Evolutionary conservation across 2,113 vertebrate species (phyloP).

Genomic region (Gopherus flavomarginatus): DNA sequence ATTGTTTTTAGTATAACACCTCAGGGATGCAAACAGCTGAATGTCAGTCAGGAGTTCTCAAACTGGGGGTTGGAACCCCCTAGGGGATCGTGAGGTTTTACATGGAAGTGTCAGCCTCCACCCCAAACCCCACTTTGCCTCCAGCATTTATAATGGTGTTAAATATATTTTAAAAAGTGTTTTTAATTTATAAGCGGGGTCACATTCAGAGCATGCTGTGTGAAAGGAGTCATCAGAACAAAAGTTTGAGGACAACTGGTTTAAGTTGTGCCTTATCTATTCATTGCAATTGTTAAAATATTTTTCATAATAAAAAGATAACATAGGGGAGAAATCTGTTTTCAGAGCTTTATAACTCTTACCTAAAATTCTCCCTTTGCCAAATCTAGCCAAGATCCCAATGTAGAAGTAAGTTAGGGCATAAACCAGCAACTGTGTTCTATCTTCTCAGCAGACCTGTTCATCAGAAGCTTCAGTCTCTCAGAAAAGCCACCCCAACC

Average conservation of each 20-base stretch:
- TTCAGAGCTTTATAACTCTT: not conserved
- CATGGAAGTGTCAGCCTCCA: too few relatives aligned
- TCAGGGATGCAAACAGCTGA: not conserved
- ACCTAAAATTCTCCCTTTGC: not conserved
- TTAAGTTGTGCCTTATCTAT: not conserved
- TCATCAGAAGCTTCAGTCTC: not conserved
- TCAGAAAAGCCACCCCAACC: not conserved
- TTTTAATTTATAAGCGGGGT: too few relatives aligned
- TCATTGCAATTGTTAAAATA: not conserved
- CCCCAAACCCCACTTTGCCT: too few relatives aligned
- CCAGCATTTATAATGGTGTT: too few relatives aligned
- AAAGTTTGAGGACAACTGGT: not conserved
- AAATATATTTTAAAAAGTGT: too few relatives aligned
- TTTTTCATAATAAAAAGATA: not conserved
- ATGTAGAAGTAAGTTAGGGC: not conserved
- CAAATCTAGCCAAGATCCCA: not conserved
- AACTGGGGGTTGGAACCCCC: too few relatives aligned
- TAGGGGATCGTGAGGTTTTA: too few relatives aligned
- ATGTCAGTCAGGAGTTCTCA: not conserved
- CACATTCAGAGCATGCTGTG: too few relatives aligned
- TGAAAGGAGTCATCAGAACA: too few relatives aligned
- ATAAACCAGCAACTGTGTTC: not conserved
- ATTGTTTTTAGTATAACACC: not conserved
- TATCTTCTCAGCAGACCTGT: not conserved
- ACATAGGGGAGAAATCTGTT: not conserved